Conservation (phyloP, 2,888 invertebrate genomes). For the Apoderus coryli region DNA sequence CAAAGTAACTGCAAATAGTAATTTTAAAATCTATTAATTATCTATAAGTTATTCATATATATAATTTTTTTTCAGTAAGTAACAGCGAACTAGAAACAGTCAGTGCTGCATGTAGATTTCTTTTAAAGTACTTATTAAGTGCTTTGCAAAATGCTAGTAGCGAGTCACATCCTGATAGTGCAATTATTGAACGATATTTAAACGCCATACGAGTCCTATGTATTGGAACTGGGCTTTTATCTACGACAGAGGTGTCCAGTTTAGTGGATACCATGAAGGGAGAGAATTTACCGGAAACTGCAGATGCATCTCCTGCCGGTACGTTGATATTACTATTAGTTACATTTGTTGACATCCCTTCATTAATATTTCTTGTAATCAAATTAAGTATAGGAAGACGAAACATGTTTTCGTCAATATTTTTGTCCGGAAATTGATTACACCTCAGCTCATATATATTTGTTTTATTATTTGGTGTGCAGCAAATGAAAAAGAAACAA, state of each 20-base stretch:
- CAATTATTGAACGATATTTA: conserved; percentile 41
- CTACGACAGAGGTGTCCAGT: conserved; percentile 60
- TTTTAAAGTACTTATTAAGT: conserved; percentile 47
- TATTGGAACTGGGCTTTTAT: conserved; percentile 51
- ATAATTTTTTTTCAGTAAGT: conserved; percentile 39
- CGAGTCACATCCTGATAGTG: conserved; percentile 26
- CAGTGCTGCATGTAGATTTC: conserved; percentile 51
- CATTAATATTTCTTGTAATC: too few species aligned
- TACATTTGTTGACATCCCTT: too few species aligned
- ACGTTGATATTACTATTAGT: conserved; percentile 5
- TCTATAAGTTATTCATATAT: too few species aligned
- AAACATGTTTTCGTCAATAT: neutral
- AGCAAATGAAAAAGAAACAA: conserved; percentile 39
- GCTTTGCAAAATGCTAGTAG: conserved; percentile 25
- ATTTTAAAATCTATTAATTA: too few species aligned
- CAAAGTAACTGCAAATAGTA: too few species aligned
- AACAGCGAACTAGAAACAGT: conserved; percentile 51
- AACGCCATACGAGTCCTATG: conserved; percentile 59
- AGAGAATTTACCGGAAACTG: conserved; percentile 39
- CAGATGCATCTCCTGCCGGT: conserved; percentile 27
- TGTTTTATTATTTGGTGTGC: too few species aligned
- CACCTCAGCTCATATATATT: too few species aligned
- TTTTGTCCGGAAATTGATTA: neutral
- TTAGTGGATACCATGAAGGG: conserved; percentile 65
- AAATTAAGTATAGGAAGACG: too few species aligned